Evolutionary conservation across 1,140 invertebrate species (phyloP).

Genomic region (Brachionus plicatilis): DNA sequence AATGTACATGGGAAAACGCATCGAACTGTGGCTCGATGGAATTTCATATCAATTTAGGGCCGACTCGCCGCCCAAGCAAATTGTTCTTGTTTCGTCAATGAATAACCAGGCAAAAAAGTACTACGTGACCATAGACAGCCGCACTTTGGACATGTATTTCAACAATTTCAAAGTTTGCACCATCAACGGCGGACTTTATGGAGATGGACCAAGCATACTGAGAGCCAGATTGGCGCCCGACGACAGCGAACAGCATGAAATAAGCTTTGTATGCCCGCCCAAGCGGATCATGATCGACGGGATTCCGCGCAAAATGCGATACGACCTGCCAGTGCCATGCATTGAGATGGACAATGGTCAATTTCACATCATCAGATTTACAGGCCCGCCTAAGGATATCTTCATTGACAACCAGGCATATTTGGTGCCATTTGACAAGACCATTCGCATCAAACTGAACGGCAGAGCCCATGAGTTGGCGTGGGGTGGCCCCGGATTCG

Average conservation of each 20-base stretch:
- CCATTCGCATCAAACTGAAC: constrained; percentile 68
- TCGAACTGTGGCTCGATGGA: constrained; percentile 33
- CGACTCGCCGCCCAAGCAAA: constrained; percentile 36
- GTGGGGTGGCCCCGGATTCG: constrained; percentile 82
- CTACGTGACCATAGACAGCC: constrained; percentile 22
- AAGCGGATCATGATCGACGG: constrained; percentile 36
- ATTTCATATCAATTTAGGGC: constrained; percentile 28
- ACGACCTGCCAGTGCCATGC: constrained; percentile 32
- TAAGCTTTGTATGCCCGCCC: constrained; percentile 35
- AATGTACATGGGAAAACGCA: constrained; percentile 35
- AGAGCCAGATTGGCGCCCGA: neutral
- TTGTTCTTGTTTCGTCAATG: neutral
- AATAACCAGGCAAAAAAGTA: neutral
- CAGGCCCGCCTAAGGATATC: constrained; percentile 82
- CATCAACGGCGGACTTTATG: constrained; percentile 20
- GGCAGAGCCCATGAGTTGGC: constrained; percentile 69
- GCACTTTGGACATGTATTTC: constrained; percentile 38
- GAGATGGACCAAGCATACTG: neutral
- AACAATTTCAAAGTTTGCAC: constrained; percentile 32
- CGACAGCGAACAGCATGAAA: constrained; percentile 17
- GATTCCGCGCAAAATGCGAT: constrained; percentile 19
- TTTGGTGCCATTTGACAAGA: constrained; percentile 71
- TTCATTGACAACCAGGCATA: constrained; percentile 71
- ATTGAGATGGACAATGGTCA: constrained; percentile 53
- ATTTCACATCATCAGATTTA: constrained; percentile 69